Evolutionary conservation across 30 jellyfish, hydroid and myxozoan genomes (phyloP), one percentile per base, ranked within the genome.

Genomic region (Clytia hemisphaerica): DNA sequence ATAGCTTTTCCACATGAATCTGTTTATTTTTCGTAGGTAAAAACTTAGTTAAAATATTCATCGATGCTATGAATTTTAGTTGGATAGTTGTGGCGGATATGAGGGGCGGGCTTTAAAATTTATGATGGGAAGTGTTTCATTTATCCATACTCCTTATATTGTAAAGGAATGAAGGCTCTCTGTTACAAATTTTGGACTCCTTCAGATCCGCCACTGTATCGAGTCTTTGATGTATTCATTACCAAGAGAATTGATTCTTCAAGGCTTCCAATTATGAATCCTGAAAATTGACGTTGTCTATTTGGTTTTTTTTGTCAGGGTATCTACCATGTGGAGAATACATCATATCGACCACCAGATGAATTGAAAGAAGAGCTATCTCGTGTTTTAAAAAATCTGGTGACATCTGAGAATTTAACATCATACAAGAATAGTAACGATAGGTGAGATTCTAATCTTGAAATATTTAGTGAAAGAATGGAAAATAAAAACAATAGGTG

Each of bases 301-400:
- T 0, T 0, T 55, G 4, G 18, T 22, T 61, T 21, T 14, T 27
- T 1, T 24, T 40, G 29, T 21, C 69, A 84, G 95, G 95, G 89
- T 50, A 68, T 84, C 29, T 84, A 84, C 67, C 93, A 84, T 45
- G 92, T 84, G 77, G 93, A 73, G 45, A 84, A 77, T 53, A 84
- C 95, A 51, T 84, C 95, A 4, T 76, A 93, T 5, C 51, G 67
- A 51, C 49, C 93, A 35, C 83, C 93, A 0, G 85, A 77, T n/a
- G 83, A 47, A n/a, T 69, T 84, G 37, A 45, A 85, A 16, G 45
- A 6, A 3, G 95, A 84, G 35, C 28, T 84, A 31, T 67, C 69
- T 12, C 69, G 88, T 37, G 95, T 84, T 31, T 48, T 83, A 4
- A 69, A 63, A 58, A 51, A 37, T 24, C 63, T 83, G 42, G 58